Base-by-base conservation (phyloP, 2,113 vertebrate species). In the Nibea albiflora region DNA sequence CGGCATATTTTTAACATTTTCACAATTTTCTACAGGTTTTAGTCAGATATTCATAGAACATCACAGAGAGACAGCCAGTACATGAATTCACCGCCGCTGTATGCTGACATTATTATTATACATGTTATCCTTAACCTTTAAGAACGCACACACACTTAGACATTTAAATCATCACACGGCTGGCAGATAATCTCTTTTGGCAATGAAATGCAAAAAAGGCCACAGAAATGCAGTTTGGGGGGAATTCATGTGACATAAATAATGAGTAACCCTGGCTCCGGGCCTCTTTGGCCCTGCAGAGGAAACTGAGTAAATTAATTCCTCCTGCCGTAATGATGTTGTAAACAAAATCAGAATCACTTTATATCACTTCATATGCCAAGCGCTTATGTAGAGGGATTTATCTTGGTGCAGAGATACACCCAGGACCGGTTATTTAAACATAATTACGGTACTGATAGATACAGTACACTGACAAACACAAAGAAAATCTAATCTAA, bases 151-250 rank as follows among this genome's bases (percentile, higher is more conserved):
- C 24, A 20, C 2, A 19, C 9, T 39, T 73, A 61, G 39, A 35
- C 8, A 75, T 76, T 81, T 39, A 81, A 87, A 81, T 46, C 72
- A 58, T 91, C 84, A 77, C 58, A 42, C 16, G 11, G 47, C 58
- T 79, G 64, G 50, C 73, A 81, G 24, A 78, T 78, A 67, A 78
- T 86, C 81, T 85, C 61, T 69, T 84, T 42, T 86, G 89, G 88
- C 89, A 85, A 69, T 24, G 24, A 79, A 74, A 85, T 63, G 79
- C 63, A 82, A 11, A 81, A 9, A 90, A 80, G 77, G 83, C 83
- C 87, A 83, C 85, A 90, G 74, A 84, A 91, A 90, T 85, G 87
- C 74, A 89, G 76, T 90, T 92, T 87, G 73, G 80, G 69, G 65
- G 42, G n/a, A 73, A 87, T 87, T 73, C 61, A 82, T 83, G 72